These are phyloP conservation scores for Chondrosia reniformis DNA, from an alignment of 37 sponge, comb jelly and placozoan species.

Conservation along the genomic window DNA sequence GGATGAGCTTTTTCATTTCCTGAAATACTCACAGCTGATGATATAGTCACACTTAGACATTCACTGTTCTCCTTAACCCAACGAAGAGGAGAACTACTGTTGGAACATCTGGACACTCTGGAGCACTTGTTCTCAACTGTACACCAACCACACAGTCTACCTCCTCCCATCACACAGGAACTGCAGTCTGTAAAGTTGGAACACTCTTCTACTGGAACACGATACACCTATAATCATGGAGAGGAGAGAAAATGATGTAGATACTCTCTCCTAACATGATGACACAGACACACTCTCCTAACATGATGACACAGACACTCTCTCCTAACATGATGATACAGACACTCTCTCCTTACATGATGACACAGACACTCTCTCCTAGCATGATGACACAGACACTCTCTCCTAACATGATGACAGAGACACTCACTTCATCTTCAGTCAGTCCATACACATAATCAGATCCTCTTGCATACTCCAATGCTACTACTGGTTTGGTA, in stretches of 20 bases:
- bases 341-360: background rate
- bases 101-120: constrained; percentile 53
- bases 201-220: constrained; percentile 46
- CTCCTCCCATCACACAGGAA: constrained; percentile 14
- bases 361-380: background rate
- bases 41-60: background rate
- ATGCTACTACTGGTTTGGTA: constrained; percentile 11
- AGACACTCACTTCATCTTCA: constrained; percentile 15
- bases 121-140: constrained; percentile 83
- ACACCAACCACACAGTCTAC: constrained; percentile 86
- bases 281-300: no score
- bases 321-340: no score
- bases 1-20: background rate
- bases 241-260: background rate
- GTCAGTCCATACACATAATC: constrained; percentile 42
- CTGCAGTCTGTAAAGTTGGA: constrained; percentile 31
- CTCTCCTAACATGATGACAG: background rate
- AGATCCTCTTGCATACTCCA: constrained; percentile 34
- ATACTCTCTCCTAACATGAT: no score
- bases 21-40: constrained; percentile 12
- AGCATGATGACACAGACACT: background rate
- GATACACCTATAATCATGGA: constrained; percentile 29
- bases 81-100: constrained; percentile 24
- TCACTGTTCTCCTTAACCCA: background rate
- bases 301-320: no score